Evolutionary conservation across 2,888 invertebrate genomes (phyloP).

Genomic region (Eremobia ochroleuca): DNA sequence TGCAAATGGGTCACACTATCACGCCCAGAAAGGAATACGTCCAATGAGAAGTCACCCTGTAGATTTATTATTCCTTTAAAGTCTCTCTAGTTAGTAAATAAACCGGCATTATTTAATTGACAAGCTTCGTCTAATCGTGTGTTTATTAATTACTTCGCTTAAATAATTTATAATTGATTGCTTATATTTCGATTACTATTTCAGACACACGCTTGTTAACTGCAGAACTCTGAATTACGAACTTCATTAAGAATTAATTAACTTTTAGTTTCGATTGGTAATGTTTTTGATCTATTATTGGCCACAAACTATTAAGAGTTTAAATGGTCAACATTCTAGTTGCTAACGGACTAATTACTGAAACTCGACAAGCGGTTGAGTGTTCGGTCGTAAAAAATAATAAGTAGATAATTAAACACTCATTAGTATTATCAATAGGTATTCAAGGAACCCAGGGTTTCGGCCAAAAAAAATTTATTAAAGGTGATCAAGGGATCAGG

Average conservation of each 20-base stretch:
- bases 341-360: background rate
- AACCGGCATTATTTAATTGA: background rate
- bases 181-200: background rate
- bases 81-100: background rate
- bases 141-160: constrained; percentile 22
- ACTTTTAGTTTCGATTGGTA: constrained; percentile 2
- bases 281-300: constrained; percentile 16
- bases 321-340: background rate
- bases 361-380: background rate
- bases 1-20: too few species aligned
- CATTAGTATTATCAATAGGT: constrained; percentile 1
- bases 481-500: background rate
- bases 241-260: constrained; percentile 1
- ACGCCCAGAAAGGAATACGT: too few species aligned
- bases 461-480: too few species aligned
- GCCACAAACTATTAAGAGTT: background rate
- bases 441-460: background rate
- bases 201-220: background rate
- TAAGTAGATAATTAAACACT: constrained; percentile 7
- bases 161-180: constrained; percentile 10
- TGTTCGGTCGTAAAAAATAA: background rate
- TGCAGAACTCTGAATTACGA: constrained; percentile 1
- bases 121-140: background rate
- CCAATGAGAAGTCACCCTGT: too few species aligned
- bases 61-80: background rate